Base-by-base conservation (phyloP, 2,797 vertebrate genomes). In the Pipistrellus kuhlii region DNA sequence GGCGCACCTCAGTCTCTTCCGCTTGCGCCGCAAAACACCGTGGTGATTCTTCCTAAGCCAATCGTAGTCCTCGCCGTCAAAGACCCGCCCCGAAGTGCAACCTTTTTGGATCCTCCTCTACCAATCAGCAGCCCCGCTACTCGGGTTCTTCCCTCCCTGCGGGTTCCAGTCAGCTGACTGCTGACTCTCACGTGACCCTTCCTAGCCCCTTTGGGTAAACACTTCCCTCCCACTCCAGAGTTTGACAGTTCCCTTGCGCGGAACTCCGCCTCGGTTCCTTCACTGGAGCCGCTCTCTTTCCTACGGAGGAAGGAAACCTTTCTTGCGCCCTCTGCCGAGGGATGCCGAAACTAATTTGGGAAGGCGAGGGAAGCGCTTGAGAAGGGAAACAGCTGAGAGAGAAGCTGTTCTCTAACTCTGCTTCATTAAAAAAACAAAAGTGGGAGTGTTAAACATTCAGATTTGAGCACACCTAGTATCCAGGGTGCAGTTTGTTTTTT, bases 261-360 rank as follows among this genome's bases (percentile, higher is more conserved):
- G 21, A 25, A 48, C 51, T 38, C 94, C 76, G 59, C 90, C 88
- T 92, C 25, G 13, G 0, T 21, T 20, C 8, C 30, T 14, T 2
- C 4, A 4, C 32, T 73, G 25, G 32, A 14, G 27, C n/a, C 0
- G 1, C 23, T 18, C 30, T 69, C 11, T 5, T 46, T 32, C 12
- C 20, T n/a, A 23, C 3, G 48, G 32, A 85, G 44, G 76, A 81
- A 73, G 8, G 46, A 86, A 80, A 51, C 30, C 2, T 87, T 44
- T 73, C 30, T 81, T 85, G 66, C 96, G 94, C 96, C 95, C 96
- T 95, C 97, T 97, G 78, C 73, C 57, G 95, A 84, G 18, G 23
- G n/a, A 17, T 25, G 38, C 57, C 83, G 66, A 41, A 88, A 92
- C 10, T 89, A 85, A 7, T 8, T 91, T 75, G 77, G 46, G 68